These are phyloP conservation scores for Epinotia nisella DNA, from an alignment of 2,888 invertebrate genomes.

Conservation along the genomic window DNA sequence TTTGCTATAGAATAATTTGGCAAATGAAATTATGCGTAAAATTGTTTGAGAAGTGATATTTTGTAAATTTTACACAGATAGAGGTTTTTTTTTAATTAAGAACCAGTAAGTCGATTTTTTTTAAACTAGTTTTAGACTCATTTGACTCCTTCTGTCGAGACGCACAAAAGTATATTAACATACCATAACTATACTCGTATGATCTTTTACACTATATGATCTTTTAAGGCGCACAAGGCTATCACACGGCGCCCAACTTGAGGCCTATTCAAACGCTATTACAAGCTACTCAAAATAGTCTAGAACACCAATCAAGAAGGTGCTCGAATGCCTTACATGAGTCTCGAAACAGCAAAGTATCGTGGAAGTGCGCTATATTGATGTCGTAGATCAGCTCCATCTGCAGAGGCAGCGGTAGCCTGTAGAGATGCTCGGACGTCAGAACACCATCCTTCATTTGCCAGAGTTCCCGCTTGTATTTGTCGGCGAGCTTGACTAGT, in stretches of 20 bases:
- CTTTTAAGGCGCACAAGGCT: too few species aligned
- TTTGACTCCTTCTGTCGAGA: too few species aligned
- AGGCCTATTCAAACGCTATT: background rate
- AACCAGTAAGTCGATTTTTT: too few species aligned
- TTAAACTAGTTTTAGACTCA: too few species aligned
- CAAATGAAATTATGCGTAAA: too few species aligned
- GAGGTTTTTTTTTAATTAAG: too few species aligned
- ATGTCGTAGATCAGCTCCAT: slow-evolving; percentile 81
- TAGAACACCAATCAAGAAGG: background rate
- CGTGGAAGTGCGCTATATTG: slow-evolving; percentile 74
- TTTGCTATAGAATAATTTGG: too few species aligned
- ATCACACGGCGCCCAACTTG: background rate
- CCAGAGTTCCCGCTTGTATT: slow-evolving; percentile 73
- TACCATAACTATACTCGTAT: too few species aligned
- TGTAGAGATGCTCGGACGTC: slow-evolving; percentile 61
- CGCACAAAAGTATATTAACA: too few species aligned
- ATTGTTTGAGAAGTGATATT: too few species aligned
- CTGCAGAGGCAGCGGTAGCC: slow-evolving; percentile 70
- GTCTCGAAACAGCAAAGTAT: slow-evolving; percentile 69
- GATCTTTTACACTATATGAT: too few species aligned
- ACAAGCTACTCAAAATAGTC: background rate
- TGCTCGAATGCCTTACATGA: slow-evolving; percentile 57
- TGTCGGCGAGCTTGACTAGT: slow-evolving; percentile 66
- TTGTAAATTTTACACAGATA: too few species aligned
- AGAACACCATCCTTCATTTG: slow-evolving; percentile 74